Evolutionary conservation across 2,797 vertebrate genomes (phyloP).

Genomic region (Pangasius macronema): DNA sequence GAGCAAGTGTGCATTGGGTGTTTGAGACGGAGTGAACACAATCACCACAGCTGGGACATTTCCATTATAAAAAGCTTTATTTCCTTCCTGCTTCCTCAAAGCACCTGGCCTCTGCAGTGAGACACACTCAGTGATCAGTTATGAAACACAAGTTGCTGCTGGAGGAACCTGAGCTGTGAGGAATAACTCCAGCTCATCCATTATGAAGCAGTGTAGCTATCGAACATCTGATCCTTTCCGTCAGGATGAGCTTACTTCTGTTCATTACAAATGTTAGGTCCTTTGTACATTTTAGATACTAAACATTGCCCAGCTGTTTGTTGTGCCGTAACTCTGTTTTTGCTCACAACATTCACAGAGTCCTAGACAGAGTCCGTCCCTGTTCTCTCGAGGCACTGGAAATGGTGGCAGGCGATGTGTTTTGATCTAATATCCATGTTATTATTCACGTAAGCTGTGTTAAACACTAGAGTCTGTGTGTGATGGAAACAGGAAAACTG

Average conservation of each 20-base stretch:
- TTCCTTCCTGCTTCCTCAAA: constrained; percentile 37
- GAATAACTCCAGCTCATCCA: constrained; percentile 62
- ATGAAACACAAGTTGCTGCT: constrained; percentile 41
- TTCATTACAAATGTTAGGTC: constrained; percentile 43
- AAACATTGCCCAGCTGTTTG: background rate
- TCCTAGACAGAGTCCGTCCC: background rate
- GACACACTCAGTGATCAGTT: constrained; percentile 37
- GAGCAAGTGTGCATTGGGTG: constrained; percentile 41
- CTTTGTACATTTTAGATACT: constrained; percentile 32
- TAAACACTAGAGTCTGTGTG: background rate
- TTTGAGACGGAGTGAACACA: constrained; percentile 27
- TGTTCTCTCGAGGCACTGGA: background rate
- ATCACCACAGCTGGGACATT: constrained; percentile 39
- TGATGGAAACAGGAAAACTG: constrained; percentile 25
- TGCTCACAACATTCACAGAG: background rate
- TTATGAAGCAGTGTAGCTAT: constrained; percentile 71
- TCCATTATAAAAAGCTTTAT: constrained; percentile 60
- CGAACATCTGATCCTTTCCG: constrained; percentile 56
- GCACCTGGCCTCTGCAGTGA: constrained; percentile 49
- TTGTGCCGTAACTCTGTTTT: background rate
- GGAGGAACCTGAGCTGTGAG: constrained; percentile 62
- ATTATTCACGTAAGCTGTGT: background rate
- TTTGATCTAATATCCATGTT: background rate
- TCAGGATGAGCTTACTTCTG: constrained; percentile 52
- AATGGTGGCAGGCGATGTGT: background rate